phyloP scores from a whole-genome alignment of 2,113 vertebrate species.

The Enhydra lutris region DNA sequence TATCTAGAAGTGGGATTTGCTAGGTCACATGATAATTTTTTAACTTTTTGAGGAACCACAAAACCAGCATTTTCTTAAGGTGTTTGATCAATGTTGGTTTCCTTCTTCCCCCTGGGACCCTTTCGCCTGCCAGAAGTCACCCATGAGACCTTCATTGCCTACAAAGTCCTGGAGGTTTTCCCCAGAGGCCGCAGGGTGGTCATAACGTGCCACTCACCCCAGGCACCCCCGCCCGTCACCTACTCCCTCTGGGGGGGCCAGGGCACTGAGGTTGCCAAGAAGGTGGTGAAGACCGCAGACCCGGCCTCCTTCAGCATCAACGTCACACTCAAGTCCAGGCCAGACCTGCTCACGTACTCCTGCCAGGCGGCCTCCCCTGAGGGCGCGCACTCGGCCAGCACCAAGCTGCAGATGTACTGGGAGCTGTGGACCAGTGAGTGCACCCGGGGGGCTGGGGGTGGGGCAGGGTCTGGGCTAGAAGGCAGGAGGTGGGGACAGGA shows the following conservation, averaged over 20 bases:
- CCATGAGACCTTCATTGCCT: background rate
- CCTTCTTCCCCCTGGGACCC: background rate
- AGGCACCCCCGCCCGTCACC: background rate
- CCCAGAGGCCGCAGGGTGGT: background rate
- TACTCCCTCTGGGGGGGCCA: conserved; percentile 68
- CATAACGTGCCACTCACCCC: background rate
- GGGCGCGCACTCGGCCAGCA: background rate
- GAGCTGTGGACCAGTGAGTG: conserved; percentile 55
- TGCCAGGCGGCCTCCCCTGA: background rate
- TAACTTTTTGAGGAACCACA: background rate
- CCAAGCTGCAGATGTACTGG: conserved; percentile 6
- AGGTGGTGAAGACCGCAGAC: conserved; percentile 4
- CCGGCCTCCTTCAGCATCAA: conserved; percentile 76
- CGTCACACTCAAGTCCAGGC: conserved; percentile 67
- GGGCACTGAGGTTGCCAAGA: conserved; percentile 71
- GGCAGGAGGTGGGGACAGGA: too few relatives aligned
- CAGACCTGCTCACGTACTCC: conserved; percentile 51
- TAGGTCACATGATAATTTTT: background rate
- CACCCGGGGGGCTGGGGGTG: fast-evolving
- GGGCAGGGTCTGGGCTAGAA: background rate
- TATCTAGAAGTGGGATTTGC: background rate
- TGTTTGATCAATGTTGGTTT: background rate
- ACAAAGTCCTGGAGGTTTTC: conserved; percentile 30
- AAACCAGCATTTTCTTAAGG: background rate
- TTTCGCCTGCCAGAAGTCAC: background rate